Evolutionary conservation across 2,797 vertebrate genomes (phyloP), one percentile per base, ranked within the genome.

Genomic region (Bucorvus abyssinicus): DNA sequence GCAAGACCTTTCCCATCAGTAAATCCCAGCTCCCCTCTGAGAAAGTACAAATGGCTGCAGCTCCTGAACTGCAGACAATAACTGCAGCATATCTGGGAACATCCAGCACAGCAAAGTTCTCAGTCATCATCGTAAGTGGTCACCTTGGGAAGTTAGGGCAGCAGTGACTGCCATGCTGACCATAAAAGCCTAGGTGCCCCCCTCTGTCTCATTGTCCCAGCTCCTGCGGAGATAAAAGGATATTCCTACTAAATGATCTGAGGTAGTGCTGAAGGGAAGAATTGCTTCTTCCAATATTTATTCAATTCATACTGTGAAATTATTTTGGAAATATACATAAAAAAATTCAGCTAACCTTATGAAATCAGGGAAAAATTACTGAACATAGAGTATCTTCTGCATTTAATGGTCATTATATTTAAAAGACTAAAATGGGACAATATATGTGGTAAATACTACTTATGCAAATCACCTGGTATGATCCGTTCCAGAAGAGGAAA

Each of bases 401-500:
- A n/a, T 53, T 55, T 61, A 34, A 79, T 27, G 79, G 10, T 68
- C 75, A 42, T 79, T 89, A 45, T 18, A 77, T 67, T 85, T 85
- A 77, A 87, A 75, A 84, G 32, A 59, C 6, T 26, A 69, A 86
- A 90, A 90, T 42, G 45, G 20, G 18, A 40, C 5, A 20, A 59
- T 36, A n/a, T 89, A 80, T 70, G 94, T 79, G n/a, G 53, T 74
- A 94, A 87, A 95, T 90, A 79, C 27, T 86, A 74, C 42, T 91
- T 61, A 56, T 36, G 40, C 23, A 78, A 83, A 84, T 65, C 61
- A 52, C 38, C 89, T 84, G 19, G 52, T 44, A 84, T 81, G 57
- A 85, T 85, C n/a, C 0, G 0, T 89, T 96, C 34, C 73, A 84
- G 79, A 75, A 81, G 21, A 63, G 24, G 30, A 92, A 86, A 22